Conservation (phyloP, 2,888 invertebrate genomes). For the Ecdyonurus torrentis region DNA sequence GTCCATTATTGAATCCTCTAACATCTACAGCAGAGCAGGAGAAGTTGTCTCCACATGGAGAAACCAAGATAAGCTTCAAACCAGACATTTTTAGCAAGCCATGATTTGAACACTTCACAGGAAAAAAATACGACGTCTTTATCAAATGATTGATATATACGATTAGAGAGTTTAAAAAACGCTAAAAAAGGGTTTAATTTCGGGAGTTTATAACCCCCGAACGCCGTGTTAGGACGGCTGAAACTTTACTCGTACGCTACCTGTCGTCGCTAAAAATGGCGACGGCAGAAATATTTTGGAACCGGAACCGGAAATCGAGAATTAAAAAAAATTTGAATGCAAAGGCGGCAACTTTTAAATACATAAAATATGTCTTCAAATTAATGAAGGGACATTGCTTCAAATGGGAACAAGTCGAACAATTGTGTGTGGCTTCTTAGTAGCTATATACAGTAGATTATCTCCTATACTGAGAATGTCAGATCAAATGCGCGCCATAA, state of each 20-base stretch:
- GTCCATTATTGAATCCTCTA: constrained; percentile 51
- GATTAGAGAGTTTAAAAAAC: constrained; percentile 39
- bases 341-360: too few species aligned
- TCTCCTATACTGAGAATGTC: too few species aligned
- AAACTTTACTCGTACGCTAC: neutral
- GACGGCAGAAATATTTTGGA: constrained; percentile 7
- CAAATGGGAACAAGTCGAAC: too few species aligned
- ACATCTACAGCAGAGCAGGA: constrained; percentile 35
- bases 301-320: constrained; percentile 11
- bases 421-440: too few species aligned
- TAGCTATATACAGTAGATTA: too few species aligned
- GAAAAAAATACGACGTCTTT: constrained; percentile 8
- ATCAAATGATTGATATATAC: constrained; percentile 6
- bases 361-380: too few species aligned
- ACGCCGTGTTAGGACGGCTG: neutral
- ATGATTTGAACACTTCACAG: constrained; percentile 28
- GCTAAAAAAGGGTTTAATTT: constrained; percentile 23
- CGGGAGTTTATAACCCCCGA: neutral
- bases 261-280: constrained; percentile 9
- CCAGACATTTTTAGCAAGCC: constrained; percentile 69
- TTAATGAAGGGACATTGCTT: too few species aligned
- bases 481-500: too few species aligned
- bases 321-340: constrained; percentile 7
- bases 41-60: constrained; percentile 55
- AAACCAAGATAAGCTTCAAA: constrained; percentile 45